These are phyloP conservation scores for Drosophila neocordata DNA, from an alignment of 1,140 invertebrate genomes.

Conservation along the genomic window DNA sequence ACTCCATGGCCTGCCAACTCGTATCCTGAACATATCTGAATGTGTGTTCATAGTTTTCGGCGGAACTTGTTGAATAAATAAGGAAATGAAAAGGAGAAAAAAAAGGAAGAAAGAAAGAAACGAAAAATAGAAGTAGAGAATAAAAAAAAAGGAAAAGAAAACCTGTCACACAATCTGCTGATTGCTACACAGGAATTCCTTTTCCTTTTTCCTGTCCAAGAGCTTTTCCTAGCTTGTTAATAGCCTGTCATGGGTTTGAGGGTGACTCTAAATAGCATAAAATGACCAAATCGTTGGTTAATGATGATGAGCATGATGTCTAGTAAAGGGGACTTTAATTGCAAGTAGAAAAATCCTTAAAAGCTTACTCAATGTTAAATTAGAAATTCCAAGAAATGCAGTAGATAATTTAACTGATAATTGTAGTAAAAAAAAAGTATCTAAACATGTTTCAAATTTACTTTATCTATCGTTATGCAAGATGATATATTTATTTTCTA, in stretches of 20 bases:
- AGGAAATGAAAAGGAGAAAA: slow-evolving; percentile 70
- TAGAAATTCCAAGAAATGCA: neutral
- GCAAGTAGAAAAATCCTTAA: neutral
- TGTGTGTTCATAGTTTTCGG: slow-evolving; percentile 41
- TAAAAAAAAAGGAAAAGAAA: slow-evolving; percentile 7
- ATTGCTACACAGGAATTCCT: slow-evolving; percentile 71
- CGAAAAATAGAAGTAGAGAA: slow-evolving; percentile 6
- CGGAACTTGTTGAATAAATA: slow-evolving; percentile 80
- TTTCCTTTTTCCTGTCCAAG: neutral
- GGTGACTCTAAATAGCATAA: slow-evolving; percentile 12
- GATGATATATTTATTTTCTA: too few species aligned
- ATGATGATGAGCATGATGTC: slow-evolving; percentile 13
- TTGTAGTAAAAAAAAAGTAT: too few species aligned
- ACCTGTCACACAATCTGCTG: slow-evolving; percentile 55
- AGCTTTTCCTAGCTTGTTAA: slow-evolving; percentile 24
- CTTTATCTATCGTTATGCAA: too few species aligned
- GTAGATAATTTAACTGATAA: neutral
- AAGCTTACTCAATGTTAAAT: neutral
- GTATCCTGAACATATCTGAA: slow-evolving; percentile 27
- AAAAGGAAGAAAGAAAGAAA: slow-evolving; percentile 50
- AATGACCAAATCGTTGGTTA: slow-evolving; percentile 27
- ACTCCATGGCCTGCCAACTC: slow-evolving; percentile 47
- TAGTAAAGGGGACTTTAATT: slow-evolving; percentile 16
- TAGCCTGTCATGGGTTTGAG: slow-evolving; percentile 3
- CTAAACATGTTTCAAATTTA: too few species aligned